These are phyloP conservation scores for Siphlonurus alternatus DNA, from an alignment of 2,888 invertebrate species.

Conservation along the genomic window DNA sequence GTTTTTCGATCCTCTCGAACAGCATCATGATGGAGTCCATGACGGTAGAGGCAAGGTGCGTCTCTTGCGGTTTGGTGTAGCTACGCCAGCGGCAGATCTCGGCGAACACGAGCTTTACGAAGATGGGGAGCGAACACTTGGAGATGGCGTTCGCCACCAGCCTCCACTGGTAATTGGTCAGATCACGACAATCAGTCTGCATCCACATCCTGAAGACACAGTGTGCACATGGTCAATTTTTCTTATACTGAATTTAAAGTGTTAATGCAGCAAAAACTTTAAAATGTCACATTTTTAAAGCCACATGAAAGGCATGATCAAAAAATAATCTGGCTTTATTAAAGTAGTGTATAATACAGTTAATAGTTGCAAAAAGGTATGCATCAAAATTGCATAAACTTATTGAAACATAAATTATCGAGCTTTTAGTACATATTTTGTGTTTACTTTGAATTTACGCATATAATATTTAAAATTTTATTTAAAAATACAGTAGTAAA, in stretches of 20 bases:
- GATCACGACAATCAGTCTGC: slow-evolving; percentile 68
- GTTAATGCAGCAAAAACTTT: no score
- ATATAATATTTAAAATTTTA: background rate
- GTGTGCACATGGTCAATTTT: no score
- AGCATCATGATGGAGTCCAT: slow-evolving; percentile 97
- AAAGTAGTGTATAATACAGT: no score
- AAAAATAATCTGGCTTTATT: no score
- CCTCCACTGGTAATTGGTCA: slow-evolving; percentile 88
- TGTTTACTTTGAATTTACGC: background rate
- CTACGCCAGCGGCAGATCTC: slow-evolving; percentile 96
- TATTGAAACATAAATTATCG: no score
- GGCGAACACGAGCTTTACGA: slow-evolving; percentile 92
- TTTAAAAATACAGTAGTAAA: background rate
- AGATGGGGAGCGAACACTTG: slow-evolving; percentile 88
- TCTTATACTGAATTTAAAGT: no score
- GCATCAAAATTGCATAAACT: no score
- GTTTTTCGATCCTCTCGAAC: slow-evolving; percentile 89
- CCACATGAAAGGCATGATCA: no score
- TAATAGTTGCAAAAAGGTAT: no score
- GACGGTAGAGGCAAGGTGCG: slow-evolving; percentile 81
- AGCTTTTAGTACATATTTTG: background rate
- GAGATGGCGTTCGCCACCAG: slow-evolving; percentile 84
- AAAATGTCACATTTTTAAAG: no score
- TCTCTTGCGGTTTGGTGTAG: slow-evolving; percentile 85
- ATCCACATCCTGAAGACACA: slow-evolving; percentile 93